phyloP scores from a whole-genome alignment of 2,113 vertebrate genomes.

The Xerus inauris region DNA sequence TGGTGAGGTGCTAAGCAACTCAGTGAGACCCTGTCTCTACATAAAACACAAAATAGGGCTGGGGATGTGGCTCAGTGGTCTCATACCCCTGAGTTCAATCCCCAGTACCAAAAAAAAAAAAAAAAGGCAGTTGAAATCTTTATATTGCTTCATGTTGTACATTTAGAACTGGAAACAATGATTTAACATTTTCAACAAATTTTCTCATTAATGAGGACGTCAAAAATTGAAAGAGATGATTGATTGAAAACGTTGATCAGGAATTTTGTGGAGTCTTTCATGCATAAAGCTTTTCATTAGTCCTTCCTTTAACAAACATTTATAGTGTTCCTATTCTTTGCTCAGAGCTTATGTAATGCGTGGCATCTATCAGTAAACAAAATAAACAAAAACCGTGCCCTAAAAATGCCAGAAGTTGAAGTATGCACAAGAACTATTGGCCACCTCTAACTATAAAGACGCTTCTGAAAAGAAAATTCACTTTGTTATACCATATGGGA shows the following conservation, averaged over 20 bases:
- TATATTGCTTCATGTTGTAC: not conserved
- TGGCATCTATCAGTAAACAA: slow-evolving; percentile 1
- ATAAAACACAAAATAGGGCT: too few relatives aligned
- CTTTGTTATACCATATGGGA: not conserved
- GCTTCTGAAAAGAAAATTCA: not conserved
- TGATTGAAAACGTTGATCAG: slow-evolving; percentile 18
- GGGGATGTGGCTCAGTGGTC: too few relatives aligned
- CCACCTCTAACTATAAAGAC: not conserved
- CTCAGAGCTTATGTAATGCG: not conserved
- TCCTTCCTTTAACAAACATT: not conserved
- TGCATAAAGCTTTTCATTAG: not conserved
- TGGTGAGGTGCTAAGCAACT: too few relatives aligned
- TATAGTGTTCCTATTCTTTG: not conserved
- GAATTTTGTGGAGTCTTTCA: not conserved
- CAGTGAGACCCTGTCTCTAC: too few relatives aligned
- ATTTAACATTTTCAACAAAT: slow-evolving; percentile 30
- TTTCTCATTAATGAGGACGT: not conserved
- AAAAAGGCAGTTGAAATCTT: not conserved
- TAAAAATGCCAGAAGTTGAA: not conserved
- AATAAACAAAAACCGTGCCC: not conserved
- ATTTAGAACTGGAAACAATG: slow-evolving; percentile 20
- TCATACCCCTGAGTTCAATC: too few relatives aligned
- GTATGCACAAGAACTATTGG: not conserved
- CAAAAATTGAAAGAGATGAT: not conserved
- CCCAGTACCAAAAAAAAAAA: too few relatives aligned